Evolutionary conservation across 2,888 invertebrate genomes (phyloP), one percentile per base, ranked within the genome.

Genomic region (Trichogramma dendrolimi): DNA sequence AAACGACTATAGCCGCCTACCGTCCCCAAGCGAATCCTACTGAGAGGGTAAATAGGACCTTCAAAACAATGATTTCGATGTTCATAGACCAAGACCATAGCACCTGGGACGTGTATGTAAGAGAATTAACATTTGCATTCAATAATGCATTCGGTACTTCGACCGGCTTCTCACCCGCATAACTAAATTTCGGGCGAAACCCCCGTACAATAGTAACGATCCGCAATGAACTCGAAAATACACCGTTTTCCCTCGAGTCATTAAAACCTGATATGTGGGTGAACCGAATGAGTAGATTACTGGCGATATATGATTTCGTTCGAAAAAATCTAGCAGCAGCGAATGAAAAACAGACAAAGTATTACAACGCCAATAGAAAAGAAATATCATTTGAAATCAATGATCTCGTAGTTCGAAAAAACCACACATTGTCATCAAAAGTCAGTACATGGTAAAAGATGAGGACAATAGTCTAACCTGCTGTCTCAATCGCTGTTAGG

Each of bases 11-110:
- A 0, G 64, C 68, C 1, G 60, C 64, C 1, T 71, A 68, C 58
- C 67, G 67, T 11, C 64, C 68, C 0, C 70, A 71, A 49, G 68
- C 67, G 0, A 70, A 72, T 47, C 68, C 67, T 1, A 67, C 64
- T 0, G 67, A 71, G 43, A 27, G 71, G 1, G 63, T 67, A 8
- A 70, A 71, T 42, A 43, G 69, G 1, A 66, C 65, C 1, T 10
- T 70, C 5, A 67, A 67, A n/a, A 65, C 64, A 5, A 69, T 71
- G 67, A 62, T 71, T 0, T 42, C 54, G 1, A 10, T 49, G 1
- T 68, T 57, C 7, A 5, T 66, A 0, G 48, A 55, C 0, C 51
- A 53, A 0, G 58, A 67, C 41, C 65, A 68, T 40, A 55, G 57
- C 4, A 48, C 58, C 7, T 68, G 65, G 64, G 65, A 67, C 43